Evolutionary conservation across 2,888 invertebrate species (phyloP), one percentile per base, ranked within the genome.

Genomic region (Steinernema scapterisci): DNA sequence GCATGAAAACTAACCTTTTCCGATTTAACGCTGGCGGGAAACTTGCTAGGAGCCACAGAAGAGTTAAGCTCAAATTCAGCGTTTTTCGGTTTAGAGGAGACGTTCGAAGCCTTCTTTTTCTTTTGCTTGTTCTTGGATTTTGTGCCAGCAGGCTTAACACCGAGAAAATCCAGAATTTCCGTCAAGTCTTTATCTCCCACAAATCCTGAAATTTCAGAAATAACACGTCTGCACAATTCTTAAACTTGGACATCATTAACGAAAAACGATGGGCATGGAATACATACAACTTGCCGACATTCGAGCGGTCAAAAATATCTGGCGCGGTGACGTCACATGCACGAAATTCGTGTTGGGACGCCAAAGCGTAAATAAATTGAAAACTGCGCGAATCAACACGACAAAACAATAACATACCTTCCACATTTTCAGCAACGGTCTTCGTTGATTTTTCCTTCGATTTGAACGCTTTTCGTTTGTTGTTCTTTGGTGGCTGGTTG

Each of bases 241-340:
- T 2, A 48, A 48, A 48, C 45, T n/a, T 38, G 38, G 3, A 38
- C 38, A 38, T 9, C 38, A 38, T 3, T 9, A 38, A 38, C 38
- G 9, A 9, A 38, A 9, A 38, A 3, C 38, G 38, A 38, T 38
- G 38, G 38, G 38, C 9, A 38, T 38, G 38, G 38, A 38, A 38
- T 9, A 38, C 38, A 38, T 38, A 9, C 3, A 9, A 38, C 38
- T 9, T 9, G 38, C 38, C 38, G 38, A 38, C 38, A 9, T 38
- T 38, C 38, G 38, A 38, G 38, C 38, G 38, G 38, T 38, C 38
- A 38, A 38, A 16, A 48, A 27, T 63, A 27, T 27, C 38, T 63
- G 63, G 63, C 63, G 63, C 63, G 25, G 31, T 63, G 63, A 63
- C 63, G 63, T 63, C 63, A 63, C 38, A 31, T 63, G 11, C 63